Conservation (phyloP, 1,140 invertebrate species). For the Linepithema humile region DNA sequence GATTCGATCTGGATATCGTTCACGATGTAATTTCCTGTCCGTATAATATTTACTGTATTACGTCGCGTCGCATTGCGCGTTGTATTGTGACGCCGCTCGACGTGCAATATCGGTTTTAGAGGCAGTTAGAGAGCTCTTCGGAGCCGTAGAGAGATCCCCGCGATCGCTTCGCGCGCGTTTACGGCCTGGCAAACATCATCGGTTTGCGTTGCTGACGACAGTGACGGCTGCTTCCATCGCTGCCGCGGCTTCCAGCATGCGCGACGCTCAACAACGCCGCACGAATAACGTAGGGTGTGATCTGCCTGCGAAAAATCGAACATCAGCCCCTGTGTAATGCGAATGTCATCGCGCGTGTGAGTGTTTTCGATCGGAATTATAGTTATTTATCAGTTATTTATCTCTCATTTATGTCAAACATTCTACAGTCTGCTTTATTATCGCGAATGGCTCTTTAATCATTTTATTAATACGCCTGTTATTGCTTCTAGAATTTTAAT, state of each 20-base stretch:
- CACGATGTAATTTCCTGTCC: too few relatives aligned
- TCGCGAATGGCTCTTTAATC: background rate
- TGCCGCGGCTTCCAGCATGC: constrained; percentile 7
- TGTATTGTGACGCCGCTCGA: background rate
- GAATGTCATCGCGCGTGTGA: background rate
- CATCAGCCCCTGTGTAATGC: background rate
- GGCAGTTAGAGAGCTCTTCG: background rate
- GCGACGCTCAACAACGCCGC: background rate
- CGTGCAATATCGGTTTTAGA: background rate
- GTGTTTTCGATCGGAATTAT: background rate
- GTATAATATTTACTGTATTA: background rate
- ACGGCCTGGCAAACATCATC: background rate
- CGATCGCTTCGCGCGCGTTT: constrained; percentile 10
- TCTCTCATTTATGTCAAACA: background rate
- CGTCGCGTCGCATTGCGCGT: background rate
- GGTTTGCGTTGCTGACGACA: background rate
- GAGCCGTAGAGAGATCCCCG: too few relatives aligned
- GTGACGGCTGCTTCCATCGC: background rate
- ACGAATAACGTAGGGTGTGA: background rate
- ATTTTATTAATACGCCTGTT: background rate
- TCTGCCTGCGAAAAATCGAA: background rate
- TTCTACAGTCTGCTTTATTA: background rate
- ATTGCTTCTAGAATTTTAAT: background rate
- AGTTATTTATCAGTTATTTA: background rate
- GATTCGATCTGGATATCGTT: too few relatives aligned